A percentile compares a stretch with the other conserved stretches of the same genome.
Evolutionary conservation across 2,888 invertebrate species (phyloP).

Genomic region (Pegoplata infirma): DNA sequence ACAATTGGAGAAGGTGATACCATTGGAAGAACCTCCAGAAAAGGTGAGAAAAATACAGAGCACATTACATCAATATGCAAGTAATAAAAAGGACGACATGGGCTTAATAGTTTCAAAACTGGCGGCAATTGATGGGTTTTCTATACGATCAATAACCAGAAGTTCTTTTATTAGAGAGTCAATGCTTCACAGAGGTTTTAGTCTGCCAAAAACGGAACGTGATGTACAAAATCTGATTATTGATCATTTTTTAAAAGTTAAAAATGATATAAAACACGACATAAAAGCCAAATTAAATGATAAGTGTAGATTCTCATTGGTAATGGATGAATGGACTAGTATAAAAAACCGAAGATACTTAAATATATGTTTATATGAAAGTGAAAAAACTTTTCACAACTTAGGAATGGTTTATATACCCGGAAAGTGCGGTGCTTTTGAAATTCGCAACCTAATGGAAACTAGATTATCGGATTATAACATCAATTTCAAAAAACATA

Average conservation of each 20-base stretch:
- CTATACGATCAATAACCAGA: background rate
- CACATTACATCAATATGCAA: background rate
- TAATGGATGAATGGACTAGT: constrained; percentile 25
- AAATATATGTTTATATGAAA: constrained; percentile 8
- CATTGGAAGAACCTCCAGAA: background rate
- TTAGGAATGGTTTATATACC: constrained; percentile 22
- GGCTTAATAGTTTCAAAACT: background rate
- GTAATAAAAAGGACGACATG: background rate
- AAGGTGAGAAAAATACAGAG: background rate
- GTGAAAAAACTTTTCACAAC: background rate
- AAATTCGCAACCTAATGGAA: constrained; percentile 5
- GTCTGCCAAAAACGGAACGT: constrained; percentile 3
- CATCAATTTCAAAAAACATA: constrained; percentile 3
- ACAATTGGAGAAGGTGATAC: background rate
- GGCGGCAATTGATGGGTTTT: background rate
- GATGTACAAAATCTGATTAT: constrained; percentile 6
- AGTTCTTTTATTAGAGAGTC: background rate
- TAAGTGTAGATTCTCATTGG: constrained; percentile 3
- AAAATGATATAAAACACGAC: background rate
- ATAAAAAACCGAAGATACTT: constrained; percentile 21
- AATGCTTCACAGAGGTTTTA: background rate
- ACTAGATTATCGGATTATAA: background rate
- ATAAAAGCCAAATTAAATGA: constrained; percentile 4
- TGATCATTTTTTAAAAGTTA: background rate
- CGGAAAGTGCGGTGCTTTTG: constrained; percentile 10